A percentile compares a stretch with the other conserved stretches of the same genome.
Conservation (phyloP, 2,113 vertebrate species). For the Gadus chalcogrammus region DNA sequence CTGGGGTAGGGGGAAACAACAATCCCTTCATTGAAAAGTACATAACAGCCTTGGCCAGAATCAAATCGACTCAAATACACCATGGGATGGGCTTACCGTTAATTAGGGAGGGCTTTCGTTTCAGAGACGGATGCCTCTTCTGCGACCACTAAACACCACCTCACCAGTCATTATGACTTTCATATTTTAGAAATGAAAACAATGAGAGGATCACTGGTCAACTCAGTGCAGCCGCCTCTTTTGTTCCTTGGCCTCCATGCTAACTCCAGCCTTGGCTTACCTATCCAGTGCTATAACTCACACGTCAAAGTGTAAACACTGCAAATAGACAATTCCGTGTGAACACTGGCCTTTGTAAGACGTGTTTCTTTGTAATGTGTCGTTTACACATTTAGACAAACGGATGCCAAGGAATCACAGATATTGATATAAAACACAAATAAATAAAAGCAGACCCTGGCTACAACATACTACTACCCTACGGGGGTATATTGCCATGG, state of each 20-base stretch:
- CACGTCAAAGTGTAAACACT: constrained; percentile 14
- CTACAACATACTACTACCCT: not conserved
- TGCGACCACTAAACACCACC: constrained; percentile 25
- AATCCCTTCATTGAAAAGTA: constrained; percentile 55
- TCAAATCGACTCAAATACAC: constrained; percentile 64
- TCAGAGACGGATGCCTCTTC: constrained; percentile 47
- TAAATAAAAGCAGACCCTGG: not conserved
- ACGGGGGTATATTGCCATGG: constrained; percentile 23
- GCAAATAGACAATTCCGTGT: constrained; percentile 31
- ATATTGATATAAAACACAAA: not conserved
- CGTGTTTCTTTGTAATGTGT: too few relatives aligned
- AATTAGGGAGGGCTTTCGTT: constrained; percentile 69
- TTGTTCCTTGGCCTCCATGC: constrained; percentile 27
- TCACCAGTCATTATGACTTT: constrained; percentile 22
- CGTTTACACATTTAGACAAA: too few relatives aligned
- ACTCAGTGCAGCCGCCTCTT: constrained; percentile 8
- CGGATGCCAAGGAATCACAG: not conserved
- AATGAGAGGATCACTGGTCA: constrained; percentile 16
- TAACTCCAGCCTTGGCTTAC: constrained; percentile 32
- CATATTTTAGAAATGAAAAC: constrained; percentile 28
- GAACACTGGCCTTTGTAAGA: constrained; percentile 24
- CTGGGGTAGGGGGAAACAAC: constrained; percentile 26
- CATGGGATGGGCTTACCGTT: constrained; percentile 66
- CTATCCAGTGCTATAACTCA: constrained; percentile 16
- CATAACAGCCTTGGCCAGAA: constrained; percentile 49